Conservation (phyloP, 2,113 vertebrate species). For the Xenus cinereus region DNA sequence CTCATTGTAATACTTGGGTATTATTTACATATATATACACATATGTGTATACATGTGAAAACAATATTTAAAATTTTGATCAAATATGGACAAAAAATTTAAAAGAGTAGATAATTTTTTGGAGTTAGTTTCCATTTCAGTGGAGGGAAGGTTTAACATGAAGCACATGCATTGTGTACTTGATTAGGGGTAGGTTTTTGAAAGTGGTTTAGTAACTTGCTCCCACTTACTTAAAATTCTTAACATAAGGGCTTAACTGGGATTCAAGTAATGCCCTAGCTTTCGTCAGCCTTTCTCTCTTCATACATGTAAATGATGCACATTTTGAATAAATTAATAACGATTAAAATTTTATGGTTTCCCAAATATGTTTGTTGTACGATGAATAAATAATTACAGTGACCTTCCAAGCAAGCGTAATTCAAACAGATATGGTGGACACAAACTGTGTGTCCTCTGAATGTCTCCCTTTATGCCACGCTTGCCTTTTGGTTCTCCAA, state of each 20-base stretch:
- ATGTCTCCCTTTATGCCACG: background rate
- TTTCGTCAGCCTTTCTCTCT: background rate
- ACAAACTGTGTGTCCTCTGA: background rate
- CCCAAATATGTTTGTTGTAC: background rate
- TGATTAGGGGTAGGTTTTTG: background rate
- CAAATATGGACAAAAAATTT: background rate
- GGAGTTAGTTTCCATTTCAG: background rate
- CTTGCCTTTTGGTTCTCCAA: background rate
- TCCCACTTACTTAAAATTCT: background rate
- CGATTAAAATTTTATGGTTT: background rate
- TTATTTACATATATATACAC: background rate
- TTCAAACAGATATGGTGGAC: background rate
- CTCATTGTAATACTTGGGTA: background rate
- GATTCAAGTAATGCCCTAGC: background rate
- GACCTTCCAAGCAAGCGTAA: background rate
- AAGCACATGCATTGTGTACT: background rate
- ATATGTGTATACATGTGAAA: background rate
- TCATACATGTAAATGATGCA: background rate
- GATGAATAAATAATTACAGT: background rate
- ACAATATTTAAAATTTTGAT: background rate
- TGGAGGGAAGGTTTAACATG: background rate
- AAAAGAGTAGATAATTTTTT: background rate
- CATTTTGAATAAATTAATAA: background rate
- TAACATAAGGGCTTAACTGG: background rate
- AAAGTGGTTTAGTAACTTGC: background rate